Base-by-base conservation (phyloP, 1,140 invertebrate genomes). In the Drosophila bocki region DNA sequence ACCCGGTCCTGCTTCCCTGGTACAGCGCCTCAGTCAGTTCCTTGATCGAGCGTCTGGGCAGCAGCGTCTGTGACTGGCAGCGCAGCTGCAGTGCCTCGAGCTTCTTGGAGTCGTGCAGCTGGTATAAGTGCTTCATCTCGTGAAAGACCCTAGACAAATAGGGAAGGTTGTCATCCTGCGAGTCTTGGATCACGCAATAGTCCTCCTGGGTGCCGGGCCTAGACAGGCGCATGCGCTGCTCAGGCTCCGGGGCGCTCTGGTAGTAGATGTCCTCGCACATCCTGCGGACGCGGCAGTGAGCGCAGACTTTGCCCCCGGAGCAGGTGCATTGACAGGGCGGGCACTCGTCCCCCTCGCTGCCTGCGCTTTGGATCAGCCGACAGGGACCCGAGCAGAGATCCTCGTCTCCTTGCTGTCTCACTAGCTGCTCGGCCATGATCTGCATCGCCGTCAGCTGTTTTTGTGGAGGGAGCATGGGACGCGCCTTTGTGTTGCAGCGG, bases 81-180 rank as follows among this genome's bases (percentile, higher is more conserved):
- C 53, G 74, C 7, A 51, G 41, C 7, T 47, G 9, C 3, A 68
- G 17, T 3, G 69, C 58, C 0, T 32, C 13, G 1, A 22, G n/a
- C 41, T 75, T 57, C 32, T 75, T 76, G 3, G 60, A 33, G 3
- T 82, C 80, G n/a, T 84, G 79, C 5, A 92, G 22, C 0, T 80
- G 56, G 35, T 92, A 92, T 0, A 92, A 54, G 59, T 82, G 33
- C n/a, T 75, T 60, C 3, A 92, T 32, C 11, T 92, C 91, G 0
- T 74, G 81, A 17, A 92, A 91, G 1, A 92, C 91, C 0, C 75
- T 67, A 0, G 85, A 65, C n/a, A 92, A 58, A 59, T 80, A 79
- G 3, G 91, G 84, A 1, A 74, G 68, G 60, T 82, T 78, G 2
- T 91, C 60, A 2, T 35, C 19, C 3, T 44, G 29, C 11, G 58